Evolutionary conservation across 2,113 vertebrate genomes (phyloP).

Genomic region (Echinops telfairi): DNA sequence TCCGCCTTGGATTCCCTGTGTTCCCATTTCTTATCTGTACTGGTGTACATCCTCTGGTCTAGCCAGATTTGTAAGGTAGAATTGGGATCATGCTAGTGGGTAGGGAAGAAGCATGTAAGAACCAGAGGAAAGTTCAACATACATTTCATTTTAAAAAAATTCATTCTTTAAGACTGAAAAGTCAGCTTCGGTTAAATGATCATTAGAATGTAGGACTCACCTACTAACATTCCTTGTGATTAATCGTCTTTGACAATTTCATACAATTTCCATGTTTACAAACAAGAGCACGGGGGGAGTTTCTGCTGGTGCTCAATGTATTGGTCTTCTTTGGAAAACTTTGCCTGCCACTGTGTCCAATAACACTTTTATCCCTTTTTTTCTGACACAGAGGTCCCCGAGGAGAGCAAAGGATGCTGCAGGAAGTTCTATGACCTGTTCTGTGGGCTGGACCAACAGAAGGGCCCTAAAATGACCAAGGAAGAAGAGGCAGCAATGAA

Average conservation of each 20-base stretch:
- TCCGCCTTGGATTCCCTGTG: no score
- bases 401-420: slow-evolving; percentile 82
- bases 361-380: slow-evolving; percentile 27
- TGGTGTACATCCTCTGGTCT: no score
- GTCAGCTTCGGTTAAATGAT: not conserved
- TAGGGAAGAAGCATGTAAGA: no score
- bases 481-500: slow-evolving; percentile 92
- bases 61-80: no score
- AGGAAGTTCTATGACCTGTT: slow-evolving; percentile 91
- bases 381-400: slow-evolving; percentile 78
- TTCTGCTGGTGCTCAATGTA: not conserved
- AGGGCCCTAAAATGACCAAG: slow-evolving; percentile 88
- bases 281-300: not conserved
- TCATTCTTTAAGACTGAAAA: not conserved
- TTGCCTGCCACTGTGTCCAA: not conserved
- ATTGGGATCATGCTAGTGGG: no score
- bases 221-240: not conserved
- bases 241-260: not conserved
- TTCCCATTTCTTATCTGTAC: no score
- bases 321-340: not conserved
- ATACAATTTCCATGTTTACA: not conserved
- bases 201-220: not conserved
- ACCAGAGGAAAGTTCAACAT: no score
- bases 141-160: not conserved
- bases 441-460: slow-evolving; percentile 93